Evolutionary conservation across 1,140 invertebrate species (phyloP).

Genomic region (Eriocheir sinensis): DNA sequence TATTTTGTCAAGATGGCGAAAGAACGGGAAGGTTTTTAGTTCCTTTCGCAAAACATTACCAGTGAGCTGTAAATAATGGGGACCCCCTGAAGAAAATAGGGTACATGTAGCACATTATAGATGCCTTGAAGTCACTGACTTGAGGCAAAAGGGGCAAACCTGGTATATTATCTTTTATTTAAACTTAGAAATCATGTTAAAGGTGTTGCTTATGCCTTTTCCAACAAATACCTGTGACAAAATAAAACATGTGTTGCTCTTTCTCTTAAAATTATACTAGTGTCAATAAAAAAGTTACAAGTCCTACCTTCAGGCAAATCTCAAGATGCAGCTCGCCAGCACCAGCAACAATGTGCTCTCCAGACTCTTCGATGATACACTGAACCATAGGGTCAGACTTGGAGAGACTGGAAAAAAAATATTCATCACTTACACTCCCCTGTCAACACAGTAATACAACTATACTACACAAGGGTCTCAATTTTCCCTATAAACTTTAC

Average conservation of each 20-base stretch:
- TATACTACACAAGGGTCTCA: too few species aligned
- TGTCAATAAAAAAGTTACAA: neutral
- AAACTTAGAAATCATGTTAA: neutral
- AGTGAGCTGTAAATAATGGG: too few species aligned
- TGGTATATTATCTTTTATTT: neutral
- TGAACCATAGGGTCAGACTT: constrained; percentile 99
- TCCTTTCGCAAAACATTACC: too few species aligned
- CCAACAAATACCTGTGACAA: too few species aligned
- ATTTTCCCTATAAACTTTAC: too few species aligned
- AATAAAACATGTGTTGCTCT: too few species aligned
- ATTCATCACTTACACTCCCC: too few species aligned
- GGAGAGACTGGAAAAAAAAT: constrained; percentile 85
- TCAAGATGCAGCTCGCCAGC: constrained; percentile 99
- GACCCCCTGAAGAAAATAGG: too few species aligned
- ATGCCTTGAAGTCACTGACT: neutral
- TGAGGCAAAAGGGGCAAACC: neutral
- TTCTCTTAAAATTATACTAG: neutral
- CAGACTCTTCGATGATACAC: constrained; percentile 99
- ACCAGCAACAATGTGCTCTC: constrained; percentile 99
- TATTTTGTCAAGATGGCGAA: too few species aligned
- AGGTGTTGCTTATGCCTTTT: too few species aligned
- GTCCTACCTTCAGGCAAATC: constrained; percentile 94
- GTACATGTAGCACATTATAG: neutral
- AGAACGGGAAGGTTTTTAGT: too few species aligned
- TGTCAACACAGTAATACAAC: too few species aligned